Base-by-base conservation (phyloP, 2,797 vertebrate genomes). In the Galaxias olidus region DNA sequence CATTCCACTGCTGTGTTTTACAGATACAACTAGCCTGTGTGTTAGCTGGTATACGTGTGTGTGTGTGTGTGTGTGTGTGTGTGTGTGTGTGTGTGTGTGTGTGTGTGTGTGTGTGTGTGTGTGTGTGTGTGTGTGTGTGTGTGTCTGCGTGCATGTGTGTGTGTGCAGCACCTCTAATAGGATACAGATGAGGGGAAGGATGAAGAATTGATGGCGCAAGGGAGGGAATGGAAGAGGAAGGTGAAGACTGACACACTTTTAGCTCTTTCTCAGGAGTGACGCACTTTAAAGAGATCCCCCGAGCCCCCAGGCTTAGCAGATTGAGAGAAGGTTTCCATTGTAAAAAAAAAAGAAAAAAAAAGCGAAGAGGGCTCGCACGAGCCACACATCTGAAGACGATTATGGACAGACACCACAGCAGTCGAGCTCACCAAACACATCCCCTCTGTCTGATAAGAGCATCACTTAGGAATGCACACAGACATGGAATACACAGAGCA, bases 361-460 rank as follows among this genome's bases (percentile, higher is more conserved):
- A 6, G 30, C 3, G 30, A 30, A 30, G 61, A 46, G 4, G 52
- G 47, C 30, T 65, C 61, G 71, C 70, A 61, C 53, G n/a, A 42
- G 63, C 74, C 11, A 4, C 44, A 84, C 78, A 85, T 85, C 84
- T 86, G 86, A 65, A 59, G 58, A 42, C 58, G 46, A 77, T 86
- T 85, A 83, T 11, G 41, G 54, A 61, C 61, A 73, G 66, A 74
- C 82, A 72, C 66, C 58, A 72, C 61, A 70, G 43, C 65, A 40
- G 14, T 11, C 8, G 0, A 17, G n/a, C 1, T 30, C 61, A 47
- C 10, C 41, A 66, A 49, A 15, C 51, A 57, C 54, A 59, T 4
- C 45, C 17, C 30, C 6, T 30, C n/a, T n/a, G n/a, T n/a, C n/a
- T n/a, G n/a, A n/a, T n/a, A n/a, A n/a, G n/a, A n/a, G n/a, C n/a